Base-by-base conservation (phyloP, 1,140 invertebrate genomes). In the Zaprionus africanus region DNA sequence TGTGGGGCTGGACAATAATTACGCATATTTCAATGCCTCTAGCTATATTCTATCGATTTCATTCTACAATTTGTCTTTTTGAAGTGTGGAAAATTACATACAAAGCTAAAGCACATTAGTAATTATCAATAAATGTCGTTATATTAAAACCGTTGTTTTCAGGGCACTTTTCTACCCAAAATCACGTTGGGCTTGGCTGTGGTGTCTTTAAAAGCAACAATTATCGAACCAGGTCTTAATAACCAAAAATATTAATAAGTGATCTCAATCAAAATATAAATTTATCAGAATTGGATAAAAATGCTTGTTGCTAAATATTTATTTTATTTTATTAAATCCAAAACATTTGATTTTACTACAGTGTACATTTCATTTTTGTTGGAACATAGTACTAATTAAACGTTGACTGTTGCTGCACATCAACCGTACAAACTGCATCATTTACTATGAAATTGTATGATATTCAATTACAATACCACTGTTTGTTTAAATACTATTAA, bases 71-170 rank as follows among this genome's bases (percentile, higher is more conserved):
- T 61, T 99, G 98, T 91, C 94, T 99, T 1, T 99, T 98, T 88
- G 98, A 99, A 93, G 98, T 99, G 24, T 99, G 98, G 98, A 98
- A 98, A 93, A 95, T 97, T 66, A 96, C 97, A 31, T 99, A 99
- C 93, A 98, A 98, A 60, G 85, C 91, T 1, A 93, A 93, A 73
- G 67, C 88, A 6, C 91, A 92, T 63, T 92, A 82, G 41, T 46
- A n/a, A 24, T 31, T 15, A 36, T 66, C 6, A 4, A 53, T 62
- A 13, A 12, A 72, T 31, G 31, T 11, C 31, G 31, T 11, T 34
- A 11, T 34, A 34, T 34, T 34, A 9, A 9, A 34, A 31, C 28
- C 28, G 28, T 31, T 31, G 6, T 31, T 31, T 31, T 31, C 28
- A 31, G 28, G 7, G 7, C 28, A 31, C 28, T 31, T 31, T 31